Evolutionary conservation across 2,797 vertebrate species (phyloP).

Genomic region (Melanotaenia parkinsoni): DNA sequence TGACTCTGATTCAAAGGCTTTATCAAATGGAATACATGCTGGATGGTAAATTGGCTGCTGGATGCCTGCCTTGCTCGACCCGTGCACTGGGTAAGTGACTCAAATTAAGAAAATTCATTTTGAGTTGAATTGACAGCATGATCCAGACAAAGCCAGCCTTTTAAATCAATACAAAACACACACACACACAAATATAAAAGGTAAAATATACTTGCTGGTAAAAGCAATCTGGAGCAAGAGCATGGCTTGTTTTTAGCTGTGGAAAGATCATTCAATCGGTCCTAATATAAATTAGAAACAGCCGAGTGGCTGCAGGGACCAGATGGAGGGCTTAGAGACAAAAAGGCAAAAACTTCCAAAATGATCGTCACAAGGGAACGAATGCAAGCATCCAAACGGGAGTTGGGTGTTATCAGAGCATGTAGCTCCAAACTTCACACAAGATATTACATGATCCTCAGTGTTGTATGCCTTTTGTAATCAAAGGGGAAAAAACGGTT

Average conservation of each 20-base stretch:
- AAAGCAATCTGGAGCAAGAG: neutral
- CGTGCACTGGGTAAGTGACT: constrained; percentile 17
- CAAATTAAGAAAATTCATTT: constrained; percentile 32
- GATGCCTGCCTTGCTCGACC: constrained; percentile 17
- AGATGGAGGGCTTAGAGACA: constrained; percentile 39
- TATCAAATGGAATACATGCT: constrained; percentile 44
- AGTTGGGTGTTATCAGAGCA: neutral
- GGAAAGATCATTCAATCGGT: constrained; percentile 62
- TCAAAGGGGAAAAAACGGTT: constrained; percentile 31
- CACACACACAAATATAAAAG: neutral
- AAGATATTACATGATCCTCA: neutral
- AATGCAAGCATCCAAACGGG: neutral
- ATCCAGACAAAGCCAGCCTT: neutral
- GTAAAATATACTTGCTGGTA: neutral
- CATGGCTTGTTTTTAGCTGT: constrained; percentile 28
- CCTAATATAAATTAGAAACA: constrained; percentile 56
- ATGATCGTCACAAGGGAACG: neutral
- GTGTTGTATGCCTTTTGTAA: constrained; percentile 16
- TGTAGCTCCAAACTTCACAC: neutral
- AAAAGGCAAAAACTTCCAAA: constrained; percentile 10
- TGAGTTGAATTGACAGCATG: neutral
- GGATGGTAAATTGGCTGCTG: constrained; percentile 35
- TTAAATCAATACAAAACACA: neutral
- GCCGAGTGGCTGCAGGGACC: constrained; percentile 32
- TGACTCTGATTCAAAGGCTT: constrained; percentile 22